Percentiles rank a stretch among this genome's conserved stretches.
phyloP scores from a whole-genome alignment of 2,113 vertebrate genomes.

The Xiphias gladius region DNA sequence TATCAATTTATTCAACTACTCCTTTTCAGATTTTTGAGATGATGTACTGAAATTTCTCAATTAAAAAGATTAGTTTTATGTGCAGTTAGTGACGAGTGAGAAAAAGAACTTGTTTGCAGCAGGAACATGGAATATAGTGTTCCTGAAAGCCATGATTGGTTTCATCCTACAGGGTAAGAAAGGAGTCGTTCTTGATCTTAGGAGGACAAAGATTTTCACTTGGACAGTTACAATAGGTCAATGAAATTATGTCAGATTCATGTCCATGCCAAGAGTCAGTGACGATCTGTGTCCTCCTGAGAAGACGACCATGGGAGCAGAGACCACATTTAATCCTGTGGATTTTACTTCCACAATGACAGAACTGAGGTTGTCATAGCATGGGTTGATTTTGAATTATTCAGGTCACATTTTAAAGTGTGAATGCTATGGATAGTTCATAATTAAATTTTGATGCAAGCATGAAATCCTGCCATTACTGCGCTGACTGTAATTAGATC shows the following conservation, averaged over 20 bases:
- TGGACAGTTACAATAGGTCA: not conserved
- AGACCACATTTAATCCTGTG: constrained; percentile 11
- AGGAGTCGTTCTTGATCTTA: not conserved
- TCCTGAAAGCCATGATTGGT: constrained; percentile 12
- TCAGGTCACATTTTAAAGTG: constrained; percentile 65
- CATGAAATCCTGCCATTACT: constrained; percentile 64
- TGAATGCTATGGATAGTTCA: constrained; percentile 62
- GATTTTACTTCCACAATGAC: constrained; percentile 20
- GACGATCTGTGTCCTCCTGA: constrained; percentile 28
- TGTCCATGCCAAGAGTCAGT: constrained; percentile 19
- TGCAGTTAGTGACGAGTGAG: constrained; percentile 13
- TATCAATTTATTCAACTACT: not conserved
- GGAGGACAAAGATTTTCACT: constrained; percentile 13
- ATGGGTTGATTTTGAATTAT: constrained; percentile 49
- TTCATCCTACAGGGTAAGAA: not conserved
- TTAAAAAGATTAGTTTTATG: not conserved
- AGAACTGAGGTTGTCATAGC: constrained; percentile 36
- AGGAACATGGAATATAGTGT: not conserved
- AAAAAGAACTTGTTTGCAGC: not conserved
- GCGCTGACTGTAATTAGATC: constrained; percentile 47
- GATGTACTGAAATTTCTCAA: not conserved
- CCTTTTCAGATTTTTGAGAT: not conserved
- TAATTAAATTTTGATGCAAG: constrained; percentile 71
- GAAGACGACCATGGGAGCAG: constrained; percentile 12
- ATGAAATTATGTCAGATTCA: constrained; percentile 21